Percentiles rank a stretch among this genome's conserved stretches.
Evolutionary conservation across 2,888 invertebrate genomes (phyloP).

Genomic region (Diloba caeruleocephala): DNA sequence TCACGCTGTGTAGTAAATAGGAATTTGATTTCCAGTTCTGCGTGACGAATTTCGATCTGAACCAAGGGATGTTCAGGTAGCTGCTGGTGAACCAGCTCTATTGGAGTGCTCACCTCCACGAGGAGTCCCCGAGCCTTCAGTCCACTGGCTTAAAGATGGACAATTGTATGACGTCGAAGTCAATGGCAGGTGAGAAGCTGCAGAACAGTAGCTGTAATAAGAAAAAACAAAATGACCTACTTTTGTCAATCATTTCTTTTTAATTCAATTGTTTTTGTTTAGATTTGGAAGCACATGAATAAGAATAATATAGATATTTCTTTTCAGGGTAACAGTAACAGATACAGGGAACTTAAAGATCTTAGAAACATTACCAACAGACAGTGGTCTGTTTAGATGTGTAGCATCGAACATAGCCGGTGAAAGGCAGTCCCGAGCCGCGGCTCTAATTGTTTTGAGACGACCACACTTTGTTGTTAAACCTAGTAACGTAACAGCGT

Average conservation of each 20-base stretch:
- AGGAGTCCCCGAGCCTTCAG: slow-evolving; percentile 98
- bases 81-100: slow-evolving; percentile 97
- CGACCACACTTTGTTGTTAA: slow-evolving; percentile 96
- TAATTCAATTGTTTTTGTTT: too few relatives aligned
- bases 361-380: slow-evolving; percentile 95
- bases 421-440: slow-evolving; percentile 94
- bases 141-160: slow-evolving; percentile 96
- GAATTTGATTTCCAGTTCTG: slow-evolving; percentile 91
- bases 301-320: slow-evolving; percentile 7
- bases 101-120: slow-evolving; percentile 98
- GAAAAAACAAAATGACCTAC: too few relatives aligned
- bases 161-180: slow-evolving; percentile 90
- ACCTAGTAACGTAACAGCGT: slow-evolving; percentile 95
- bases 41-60: slow-evolving; percentile 98
- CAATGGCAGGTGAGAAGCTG: slow-evolving; percentile 88
- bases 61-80: slow-evolving; percentile 97
- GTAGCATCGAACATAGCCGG: slow-evolving; percentile 97
- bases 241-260: too few relatives aligned
- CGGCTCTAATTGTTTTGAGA: slow-evolving; percentile 95
- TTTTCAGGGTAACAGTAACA: slow-evolving; percentile 92
- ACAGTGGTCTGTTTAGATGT: slow-evolving; percentile 97
- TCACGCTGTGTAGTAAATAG: slow-evolving; percentile 2
- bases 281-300: too few relatives aligned
- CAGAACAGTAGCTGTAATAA: neutral
- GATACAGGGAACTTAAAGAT: slow-evolving; percentile 97